Evolutionary conservation across 53 echinoderm and acorn worm species (phyloP), one percentile per base, ranked within the genome.

Genomic region (Henricia sp.): DNA sequence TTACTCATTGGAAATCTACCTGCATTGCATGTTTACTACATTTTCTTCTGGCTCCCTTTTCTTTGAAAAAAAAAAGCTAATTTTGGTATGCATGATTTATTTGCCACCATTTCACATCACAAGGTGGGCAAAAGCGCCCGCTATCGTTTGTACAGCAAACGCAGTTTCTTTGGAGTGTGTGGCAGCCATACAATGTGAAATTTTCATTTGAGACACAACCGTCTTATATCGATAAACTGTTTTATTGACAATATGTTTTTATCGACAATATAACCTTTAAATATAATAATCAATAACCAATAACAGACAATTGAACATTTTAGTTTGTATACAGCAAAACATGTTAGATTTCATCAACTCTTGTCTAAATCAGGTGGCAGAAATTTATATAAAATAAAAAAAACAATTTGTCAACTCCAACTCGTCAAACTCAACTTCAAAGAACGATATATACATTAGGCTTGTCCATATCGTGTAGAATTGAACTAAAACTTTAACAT

Each of bases 241-340:
- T 80, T 80, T 80, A 80, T 80, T 80, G 63, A 80, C 80, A 80
- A 64, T 77, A 43, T 80, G n/a, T 56, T 76, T 42, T 48, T 63
- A 80, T 80, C 80, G 63, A 80, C 80, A 80, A 63, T 77, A 77
- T 80, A 80, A 80, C 80, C 62, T 64, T 80, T 80, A 80, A 80
- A 80, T 80, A 80, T 62, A 70, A 70, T 70, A 10, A 62, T 46
- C 13, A 64, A n/a, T 80, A 46, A 63, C 58, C 64, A 80, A 44
- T 70, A 80, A 80, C 48, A 46, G 32, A 74, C 74, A 76, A 24
- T 58, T 37, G 56, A 24, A 19, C 14, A 46, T 56, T n/a, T 43
- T 6, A 39, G 30, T 25, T 74, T 37, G 11, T 65, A 37, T 55
- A 23, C 74, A 54, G 74, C 74, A 74, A 74, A 76, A 38, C 59